phyloP scores from a whole-genome alignment of 2,888 invertebrate species.

The Eupithecia insigniata region DNA sequence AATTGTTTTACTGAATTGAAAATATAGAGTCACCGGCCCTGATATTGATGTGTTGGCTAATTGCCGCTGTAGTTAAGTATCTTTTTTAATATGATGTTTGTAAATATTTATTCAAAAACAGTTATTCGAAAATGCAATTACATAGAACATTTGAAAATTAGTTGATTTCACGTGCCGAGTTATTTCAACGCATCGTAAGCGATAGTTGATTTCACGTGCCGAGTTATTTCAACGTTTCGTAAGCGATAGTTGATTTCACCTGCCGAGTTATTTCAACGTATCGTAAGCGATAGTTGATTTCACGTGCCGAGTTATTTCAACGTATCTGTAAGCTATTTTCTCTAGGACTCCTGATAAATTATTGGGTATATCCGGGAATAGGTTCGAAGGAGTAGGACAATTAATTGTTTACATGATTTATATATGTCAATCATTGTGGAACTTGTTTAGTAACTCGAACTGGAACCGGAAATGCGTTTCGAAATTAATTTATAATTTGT shows the following conservation, averaged over 20 bases:
- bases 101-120: conserved; percentile 9
- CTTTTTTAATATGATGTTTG: conserved; percentile 1
- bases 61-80: background rate
- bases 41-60: background rate
- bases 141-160: background rate
- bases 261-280: background rate
- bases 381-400: background rate
- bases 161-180: background rate
- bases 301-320: background rate
- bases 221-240: background rate
- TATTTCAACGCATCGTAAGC: background rate
- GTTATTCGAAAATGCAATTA: background rate
- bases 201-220: background rate
- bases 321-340: background rate
- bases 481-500: background rate
- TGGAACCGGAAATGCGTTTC: background rate
- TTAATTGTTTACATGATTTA: background rate
- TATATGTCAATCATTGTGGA: background rate
- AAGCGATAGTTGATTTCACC: background rate
- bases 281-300: background rate
- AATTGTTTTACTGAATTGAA: background rate
- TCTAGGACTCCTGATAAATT: background rate
- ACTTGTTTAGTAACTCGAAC: background rate
- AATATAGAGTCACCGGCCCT: background rate
- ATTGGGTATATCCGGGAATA: background rate